Percentiles rank a stretch among this genome's conserved stretches.
phyloP scores from a whole-genome alignment of 2,888 invertebrate species.

The Metalampra italica region DNA sequence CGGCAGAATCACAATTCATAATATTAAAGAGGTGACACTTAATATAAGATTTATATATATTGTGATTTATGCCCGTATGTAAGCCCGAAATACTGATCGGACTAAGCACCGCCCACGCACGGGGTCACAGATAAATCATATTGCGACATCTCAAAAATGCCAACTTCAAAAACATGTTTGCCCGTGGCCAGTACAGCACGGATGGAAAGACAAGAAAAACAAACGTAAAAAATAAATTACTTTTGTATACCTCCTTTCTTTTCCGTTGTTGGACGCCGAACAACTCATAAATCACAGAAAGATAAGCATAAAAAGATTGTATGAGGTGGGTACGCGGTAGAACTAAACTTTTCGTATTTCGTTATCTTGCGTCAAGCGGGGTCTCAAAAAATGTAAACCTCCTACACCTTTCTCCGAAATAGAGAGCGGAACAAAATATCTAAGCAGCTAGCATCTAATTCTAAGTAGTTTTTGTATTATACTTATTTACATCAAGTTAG shows the following conservation, averaged over 20 bases:
- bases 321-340: conserved; percentile 75
- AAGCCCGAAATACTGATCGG: conserved; percentile 72
- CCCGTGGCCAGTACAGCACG: conserved; percentile 71
- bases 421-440: conserved; percentile 27
- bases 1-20: conserved; percentile 26
- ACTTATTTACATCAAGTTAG: not conserved
- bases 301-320: conserved; percentile 79
- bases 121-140: conserved; percentile 69
- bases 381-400: conserved; percentile 51
- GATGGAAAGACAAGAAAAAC: conserved; percentile 74
- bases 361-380: conserved; percentile 68
- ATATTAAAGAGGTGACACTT: conserved; percentile 57
- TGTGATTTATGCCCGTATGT: conserved; percentile 59
- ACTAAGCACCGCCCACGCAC: conserved; percentile 74
- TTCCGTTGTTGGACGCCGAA: conserved; percentile 76
- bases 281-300: conserved; percentile 76
- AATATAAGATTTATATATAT: conserved; percentile 49
- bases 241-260: conserved; percentile 77
- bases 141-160: conserved; percentile 77
- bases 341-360: conserved; percentile 75
- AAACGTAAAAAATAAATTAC: conserved; percentile 78
- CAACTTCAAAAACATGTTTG: conserved; percentile 76
- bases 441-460: not conserved
- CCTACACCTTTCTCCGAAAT: conserved; percentile 62
- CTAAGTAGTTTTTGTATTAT: too few relatives aligned